Percentiles rank a stretch among this genome's conserved stretches.
These are phyloP conservation scores for Cetonia aurata DNA, from an alignment of 2,888 invertebrate genomes.

Conservation along the genomic window DNA sequence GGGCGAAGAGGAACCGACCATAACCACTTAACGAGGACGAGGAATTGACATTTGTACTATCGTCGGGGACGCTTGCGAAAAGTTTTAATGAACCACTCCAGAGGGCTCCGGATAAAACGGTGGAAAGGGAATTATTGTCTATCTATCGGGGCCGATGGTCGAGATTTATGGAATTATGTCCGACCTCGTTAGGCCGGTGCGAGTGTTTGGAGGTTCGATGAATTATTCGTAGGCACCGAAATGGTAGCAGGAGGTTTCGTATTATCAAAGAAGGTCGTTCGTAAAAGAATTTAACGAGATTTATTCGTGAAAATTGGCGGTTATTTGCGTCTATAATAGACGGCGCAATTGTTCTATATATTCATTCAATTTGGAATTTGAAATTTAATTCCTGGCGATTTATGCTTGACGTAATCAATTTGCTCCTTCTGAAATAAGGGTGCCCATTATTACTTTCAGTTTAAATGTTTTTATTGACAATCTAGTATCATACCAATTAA, in stretches of 20 bases:
- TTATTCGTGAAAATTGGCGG: background rate
- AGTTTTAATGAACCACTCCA: slow-evolving; percentile 40
- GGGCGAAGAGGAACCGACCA: slow-evolving; percentile 25
- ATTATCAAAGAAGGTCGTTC: slow-evolving; percentile 5
- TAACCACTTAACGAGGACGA: slow-evolving; percentile 37
- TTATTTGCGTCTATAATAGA: slow-evolving; percentile 12
- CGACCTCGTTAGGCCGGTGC: slow-evolving; percentile 34
- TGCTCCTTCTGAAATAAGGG: too few species aligned
- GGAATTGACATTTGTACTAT: slow-evolving; percentile 37
- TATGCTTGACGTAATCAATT: background rate
- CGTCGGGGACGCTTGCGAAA: slow-evolving; percentile 31
- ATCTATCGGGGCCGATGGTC: slow-evolving; percentile 28
- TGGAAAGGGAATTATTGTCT: slow-evolving; percentile 33
- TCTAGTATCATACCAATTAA: too few species aligned
- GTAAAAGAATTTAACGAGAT: slow-evolving; percentile 15
- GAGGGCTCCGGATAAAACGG: slow-evolving; percentile 19
- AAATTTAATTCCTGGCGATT: background rate
- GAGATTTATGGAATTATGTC: slow-evolving; percentile 36
- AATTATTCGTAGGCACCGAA: slow-evolving; percentile 12
- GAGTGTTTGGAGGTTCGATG: background rate
- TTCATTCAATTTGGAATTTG: background rate
- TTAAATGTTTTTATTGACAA: too few species aligned
- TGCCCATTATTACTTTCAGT: too few species aligned
- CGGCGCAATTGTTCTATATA: background rate
- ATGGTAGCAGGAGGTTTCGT: background rate